Conservation (phyloP, 1,140 invertebrate species). For the Drosophila melanica region DNA sequence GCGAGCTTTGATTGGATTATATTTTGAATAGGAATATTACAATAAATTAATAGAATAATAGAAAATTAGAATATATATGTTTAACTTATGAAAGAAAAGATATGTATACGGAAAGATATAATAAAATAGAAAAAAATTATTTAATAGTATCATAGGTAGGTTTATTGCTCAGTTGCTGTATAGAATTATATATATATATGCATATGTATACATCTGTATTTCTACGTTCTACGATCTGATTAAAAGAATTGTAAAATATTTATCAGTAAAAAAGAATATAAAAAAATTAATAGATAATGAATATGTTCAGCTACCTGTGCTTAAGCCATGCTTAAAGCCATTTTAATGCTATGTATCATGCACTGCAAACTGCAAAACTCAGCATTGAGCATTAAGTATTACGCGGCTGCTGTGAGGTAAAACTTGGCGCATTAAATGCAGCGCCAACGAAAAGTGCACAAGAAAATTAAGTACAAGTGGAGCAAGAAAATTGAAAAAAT, state of each 20-base stretch:
- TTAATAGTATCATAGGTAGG: too few relatives aligned
- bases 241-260: too few relatives aligned
- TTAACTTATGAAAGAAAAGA: too few relatives aligned
- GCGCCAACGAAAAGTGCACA: conserved; percentile 31
- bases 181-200: too few relatives aligned
- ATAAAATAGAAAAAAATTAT: too few relatives aligned
- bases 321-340: conserved; percentile 14
- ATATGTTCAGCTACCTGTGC: not conserved
- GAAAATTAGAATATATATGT: too few relatives aligned
- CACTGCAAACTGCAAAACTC: not conserved
- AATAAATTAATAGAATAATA: too few relatives aligned
- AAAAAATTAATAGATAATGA: conserved; percentile 2
- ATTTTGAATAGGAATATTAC: not conserved
- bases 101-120: too few relatives aligned
- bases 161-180: too few relatives aligned
- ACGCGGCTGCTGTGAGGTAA: conserved; percentile 34
- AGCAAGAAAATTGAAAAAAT: conserved; percentile 47
- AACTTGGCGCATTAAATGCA: conserved; percentile 76
- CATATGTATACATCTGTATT: too few relatives aligned
- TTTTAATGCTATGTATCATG: conserved; percentile 2
- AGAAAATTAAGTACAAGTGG: conserved; percentile 10
- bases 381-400: conserved; percentile 27
- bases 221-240: too few relatives aligned
- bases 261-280: not conserved
- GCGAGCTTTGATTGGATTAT: not conserved